Evolutionary conservation across 2,113 vertebrate genomes (phyloP).

Genomic region (Crotalus helleri): DNA sequence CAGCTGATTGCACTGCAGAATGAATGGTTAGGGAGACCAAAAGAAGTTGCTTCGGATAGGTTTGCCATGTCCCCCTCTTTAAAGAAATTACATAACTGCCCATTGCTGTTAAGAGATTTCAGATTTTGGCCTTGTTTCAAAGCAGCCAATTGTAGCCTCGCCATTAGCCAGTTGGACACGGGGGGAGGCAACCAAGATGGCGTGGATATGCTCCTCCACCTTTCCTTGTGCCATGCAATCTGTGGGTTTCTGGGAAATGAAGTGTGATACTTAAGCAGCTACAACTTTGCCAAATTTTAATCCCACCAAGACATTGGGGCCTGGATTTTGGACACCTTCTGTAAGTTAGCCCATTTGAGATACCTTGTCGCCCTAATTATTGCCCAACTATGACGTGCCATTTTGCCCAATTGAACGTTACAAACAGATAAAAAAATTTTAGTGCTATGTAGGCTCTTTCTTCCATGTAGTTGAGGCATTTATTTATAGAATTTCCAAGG

Average conservation of each 20-base stretch:
- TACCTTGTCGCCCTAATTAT: neutral
- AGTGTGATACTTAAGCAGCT: neutral
- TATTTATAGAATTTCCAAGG: neutral
- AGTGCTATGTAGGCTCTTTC: neutral
- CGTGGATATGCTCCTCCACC: neutral
- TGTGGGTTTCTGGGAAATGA: neutral
- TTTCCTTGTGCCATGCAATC: neutral
- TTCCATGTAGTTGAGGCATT: neutral
- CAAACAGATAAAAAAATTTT: neutral
- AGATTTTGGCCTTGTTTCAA: neutral
- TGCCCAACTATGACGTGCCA: neutral
- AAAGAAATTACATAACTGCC: neutral
- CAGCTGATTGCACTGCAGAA: neutral
- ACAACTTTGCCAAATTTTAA: neutral
- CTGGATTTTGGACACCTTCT: neutral
- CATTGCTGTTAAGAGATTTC: neutral
- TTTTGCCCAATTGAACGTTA: neutral
- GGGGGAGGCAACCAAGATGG: neutral
- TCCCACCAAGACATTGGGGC: neutral
- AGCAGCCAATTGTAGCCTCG: neutral
- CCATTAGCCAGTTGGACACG: neutral
- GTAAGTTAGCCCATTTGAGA: neutral
- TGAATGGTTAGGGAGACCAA: neutral
- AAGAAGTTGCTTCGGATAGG: neutral
- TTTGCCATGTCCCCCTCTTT: neutral